These are phyloP conservation scores for Hyperopisus bebe DNA, from an alignment of 2,113 vertebrate genomes.

Conservation along the genomic window DNA sequence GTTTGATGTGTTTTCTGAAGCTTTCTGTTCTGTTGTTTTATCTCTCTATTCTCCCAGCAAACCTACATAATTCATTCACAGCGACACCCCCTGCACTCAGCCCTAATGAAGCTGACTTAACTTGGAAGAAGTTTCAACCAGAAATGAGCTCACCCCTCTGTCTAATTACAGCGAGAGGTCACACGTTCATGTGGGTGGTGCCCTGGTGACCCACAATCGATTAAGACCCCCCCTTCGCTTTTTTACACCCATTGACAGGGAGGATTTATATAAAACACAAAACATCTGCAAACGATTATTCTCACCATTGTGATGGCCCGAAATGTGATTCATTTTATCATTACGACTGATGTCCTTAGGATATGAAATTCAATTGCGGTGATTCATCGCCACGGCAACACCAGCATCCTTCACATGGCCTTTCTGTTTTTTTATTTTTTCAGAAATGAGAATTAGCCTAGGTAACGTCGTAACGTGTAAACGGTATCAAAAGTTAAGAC, in stretches of 20 bases:
- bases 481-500: not conserved
- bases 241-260: not conserved
- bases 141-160: not conserved
- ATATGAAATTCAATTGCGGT: not conserved
- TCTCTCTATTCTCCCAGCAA: not conserved
- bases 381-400: not conserved
- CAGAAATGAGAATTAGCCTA: not conserved
- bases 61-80: not conserved
- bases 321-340: not conserved
- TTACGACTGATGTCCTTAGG: slow-evolving; percentile 8
- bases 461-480: not conserved
- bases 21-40: not conserved
- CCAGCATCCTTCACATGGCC: no score
- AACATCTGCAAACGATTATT: not conserved
- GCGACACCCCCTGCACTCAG: not conserved
- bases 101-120: not conserved
- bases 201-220: not conserved
- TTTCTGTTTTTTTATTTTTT: not conserved
- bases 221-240: not conserved
- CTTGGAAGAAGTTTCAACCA: not conserved
- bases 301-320: not conserved
- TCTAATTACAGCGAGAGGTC: not conserved
- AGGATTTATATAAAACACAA: not conserved
- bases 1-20: not conserved
- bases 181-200: not conserved